Evolutionary conservation across 1,140 invertebrate genomes (phyloP).

Genomic region (Sycophaga agraensis): DNA sequence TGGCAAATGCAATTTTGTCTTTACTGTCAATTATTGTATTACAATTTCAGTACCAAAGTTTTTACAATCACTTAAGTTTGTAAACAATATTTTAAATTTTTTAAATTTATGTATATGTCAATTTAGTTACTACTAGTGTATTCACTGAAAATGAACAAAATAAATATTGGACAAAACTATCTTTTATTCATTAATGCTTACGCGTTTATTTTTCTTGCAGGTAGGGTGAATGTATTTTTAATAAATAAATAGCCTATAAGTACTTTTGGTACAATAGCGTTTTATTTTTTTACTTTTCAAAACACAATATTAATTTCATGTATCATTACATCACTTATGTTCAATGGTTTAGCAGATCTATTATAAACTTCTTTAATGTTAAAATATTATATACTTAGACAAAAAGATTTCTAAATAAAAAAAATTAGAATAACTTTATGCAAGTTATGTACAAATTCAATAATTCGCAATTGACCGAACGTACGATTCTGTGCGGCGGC

Average conservation of each 20-base stretch:
- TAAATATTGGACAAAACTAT: constrained; percentile 26
- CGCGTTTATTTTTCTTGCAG: constrained; percentile 5
- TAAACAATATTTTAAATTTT: constrained; percentile 18
- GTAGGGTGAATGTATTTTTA: constrained; percentile 9
- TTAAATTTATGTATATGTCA: constrained; percentile 12
- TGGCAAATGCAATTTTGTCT: background rate
- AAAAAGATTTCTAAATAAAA: constrained; percentile 30
- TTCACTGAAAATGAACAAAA: constrained; percentile 14
- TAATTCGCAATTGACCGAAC: constrained; percentile 44
- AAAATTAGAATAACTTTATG: constrained; percentile 32
- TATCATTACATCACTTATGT: constrained; percentile 19
- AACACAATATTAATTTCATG: constrained; percentile 22
- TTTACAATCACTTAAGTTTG: constrained; percentile 24
- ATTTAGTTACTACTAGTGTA: constrained; percentile 22
- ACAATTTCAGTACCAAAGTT: constrained; percentile 25
- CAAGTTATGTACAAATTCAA: constrained; percentile 40
- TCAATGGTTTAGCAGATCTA: constrained; percentile 23
- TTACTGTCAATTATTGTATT: constrained; percentile 2
- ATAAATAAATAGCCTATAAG: constrained; percentile 13
- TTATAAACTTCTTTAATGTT: constrained; percentile 27
- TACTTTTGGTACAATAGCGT: constrained; percentile 30
- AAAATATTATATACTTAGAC: constrained; percentile 29
- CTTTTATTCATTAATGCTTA: constrained; percentile 12
- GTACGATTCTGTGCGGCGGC: constrained; percentile 36
- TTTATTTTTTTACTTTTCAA: constrained; percentile 27